Base-by-base conservation (phyloP, 2,113 vertebrate species). In the Andinoacara biseriatus region DNA sequence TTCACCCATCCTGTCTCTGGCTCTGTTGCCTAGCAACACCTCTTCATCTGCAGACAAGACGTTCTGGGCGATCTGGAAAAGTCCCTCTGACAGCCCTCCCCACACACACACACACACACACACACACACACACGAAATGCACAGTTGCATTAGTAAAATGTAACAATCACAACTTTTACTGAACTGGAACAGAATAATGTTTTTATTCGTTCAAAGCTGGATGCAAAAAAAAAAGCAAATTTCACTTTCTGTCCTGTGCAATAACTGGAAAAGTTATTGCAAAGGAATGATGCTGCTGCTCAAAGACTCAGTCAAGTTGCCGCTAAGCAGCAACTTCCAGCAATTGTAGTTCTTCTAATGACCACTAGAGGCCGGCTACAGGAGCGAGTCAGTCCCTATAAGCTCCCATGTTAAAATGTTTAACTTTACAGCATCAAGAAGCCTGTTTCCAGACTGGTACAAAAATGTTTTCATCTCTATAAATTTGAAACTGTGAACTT, bases 21-120 rank as follows among this genome's bases (percentile, higher is more conserved):
- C 67, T 72, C 67, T 72, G 67, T 72, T 72, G 46, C 67, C 26
- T 72, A 72, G 67, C 67, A 72, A 72, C 67, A 33, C 46, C 46
- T 72, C 65, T 69, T 69, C 67, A 72, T 54, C 46, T 72, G 46
- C 67, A 72, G 67, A 72, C 46, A 54, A 72, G 26, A 54, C 26
- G 0, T 52, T 72, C 65, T 72, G 17, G 65, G 43, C 6, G 1
- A 54, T 54, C 67, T 72, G 26, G 67, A 72, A 72, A 72, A 72
- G 67, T 72, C 67, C 6, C 10, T 72, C 26, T 54, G 26, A 54
- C 46, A 72, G 26, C 10, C 46, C 5, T 17, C 4, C 15, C 17
- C 46, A 49, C 46, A 46, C 43, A 46, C 13, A 46, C 43, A 46
- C 40, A 40, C 38, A 43, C 40, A 43, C 40, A 43, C 3, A 43